These are phyloP conservation scores for Fistularia tabacaria DNA, from an alignment of 2,797 vertebrate genomes.

Conservation along the genomic window DNA sequence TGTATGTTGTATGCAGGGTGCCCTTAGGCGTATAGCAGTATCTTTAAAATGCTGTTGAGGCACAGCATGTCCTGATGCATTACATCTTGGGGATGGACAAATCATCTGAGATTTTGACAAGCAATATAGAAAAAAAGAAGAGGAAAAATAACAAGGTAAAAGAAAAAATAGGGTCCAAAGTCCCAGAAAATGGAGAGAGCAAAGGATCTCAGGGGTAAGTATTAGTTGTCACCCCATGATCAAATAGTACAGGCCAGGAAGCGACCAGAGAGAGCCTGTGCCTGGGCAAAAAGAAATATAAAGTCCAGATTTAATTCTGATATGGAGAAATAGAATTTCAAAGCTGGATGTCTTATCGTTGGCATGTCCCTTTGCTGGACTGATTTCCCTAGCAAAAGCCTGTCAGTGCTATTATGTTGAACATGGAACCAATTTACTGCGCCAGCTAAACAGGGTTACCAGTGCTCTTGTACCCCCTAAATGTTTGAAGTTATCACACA, in stretches of 20 bases:
- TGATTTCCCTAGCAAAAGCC: conserved; percentile 99
- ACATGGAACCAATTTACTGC: conserved; percentile 99
- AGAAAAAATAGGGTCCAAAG: conserved; percentile 56
- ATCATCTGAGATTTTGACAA: conserved; percentile 84
- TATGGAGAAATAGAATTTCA: conserved; percentile 99
- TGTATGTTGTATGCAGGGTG: conserved; percentile 16
- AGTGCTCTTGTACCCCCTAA: conserved; percentile 91
- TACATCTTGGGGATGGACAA: conserved; percentile 61
- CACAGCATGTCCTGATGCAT: conserved; percentile 35
- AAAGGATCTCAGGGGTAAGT: conserved; percentile 82
- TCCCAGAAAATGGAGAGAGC: conserved; percentile 70
- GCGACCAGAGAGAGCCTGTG: conserved; percentile 78
- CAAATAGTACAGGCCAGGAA: conserved; percentile 82
- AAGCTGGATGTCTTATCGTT: conserved; percentile 98
- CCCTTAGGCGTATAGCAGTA: conserved; percentile 28
- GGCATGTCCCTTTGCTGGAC: conserved; percentile 95
- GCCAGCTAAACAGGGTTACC: conserved; percentile 94
- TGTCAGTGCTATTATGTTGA: conserved; percentile 98
- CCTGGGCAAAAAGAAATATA: conserved; percentile 92
- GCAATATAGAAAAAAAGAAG: conserved; percentile 68
- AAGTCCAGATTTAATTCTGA: conserved; percentile 99
- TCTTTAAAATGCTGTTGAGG: conserved; percentile 40
- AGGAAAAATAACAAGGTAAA: conserved; percentile 52
- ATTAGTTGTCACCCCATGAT: conserved; percentile 91
- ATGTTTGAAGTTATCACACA: conserved; percentile 95